Base-by-base conservation (phyloP, 2,888 invertebrate species). In the Allacma fusca region DNA sequence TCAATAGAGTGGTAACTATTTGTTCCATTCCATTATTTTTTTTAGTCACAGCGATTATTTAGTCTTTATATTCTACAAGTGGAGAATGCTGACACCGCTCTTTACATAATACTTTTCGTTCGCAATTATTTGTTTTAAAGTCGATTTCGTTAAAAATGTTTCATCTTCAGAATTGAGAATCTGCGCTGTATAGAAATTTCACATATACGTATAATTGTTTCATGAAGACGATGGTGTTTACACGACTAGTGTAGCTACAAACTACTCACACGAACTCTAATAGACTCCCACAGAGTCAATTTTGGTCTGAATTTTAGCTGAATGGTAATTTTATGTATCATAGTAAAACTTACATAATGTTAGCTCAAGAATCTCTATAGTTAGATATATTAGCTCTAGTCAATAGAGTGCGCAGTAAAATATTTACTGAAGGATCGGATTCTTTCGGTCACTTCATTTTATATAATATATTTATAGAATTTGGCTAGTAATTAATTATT, bases 341-440 rank as follows among this genome's bases (percentile, higher is more conserved):
- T 50, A 50, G 50, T n/a, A 12, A 50, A 50, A 50, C 2, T 50
- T 50, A 50, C 4, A 50, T 13, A 50, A 50, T 50, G 4, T 50
- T 16, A 50, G 50, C 50, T 50, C 50, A 50, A 50, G 19, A 50
- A 12, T 50, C 2, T 50, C 16, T 50, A 50, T 19, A 9, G 4
- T 50, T 50, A 13, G n/a, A 50, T 50, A 50, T 13, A 9, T 19
- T 50, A 12, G 19, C 62, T 62, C 62, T 26, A 62, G 62, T 62
- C 62, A 62, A 62, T 62, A 62, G 62, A 62, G 62, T 26, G 23
- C 26, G n/a, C 62, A 62, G 12, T 62, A 62, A 62, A 62, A 62
- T 62, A 62, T 62, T 62, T 24, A 4, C 4, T 62, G 62, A 62
- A 62, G 62, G 62, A 62, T 62, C 62, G 62, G 62, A 62, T 62